Conservation (phyloP, 30 jellyfish, hydroid and myxozoan genomes). For the Hydra vulgaris region DNA sequence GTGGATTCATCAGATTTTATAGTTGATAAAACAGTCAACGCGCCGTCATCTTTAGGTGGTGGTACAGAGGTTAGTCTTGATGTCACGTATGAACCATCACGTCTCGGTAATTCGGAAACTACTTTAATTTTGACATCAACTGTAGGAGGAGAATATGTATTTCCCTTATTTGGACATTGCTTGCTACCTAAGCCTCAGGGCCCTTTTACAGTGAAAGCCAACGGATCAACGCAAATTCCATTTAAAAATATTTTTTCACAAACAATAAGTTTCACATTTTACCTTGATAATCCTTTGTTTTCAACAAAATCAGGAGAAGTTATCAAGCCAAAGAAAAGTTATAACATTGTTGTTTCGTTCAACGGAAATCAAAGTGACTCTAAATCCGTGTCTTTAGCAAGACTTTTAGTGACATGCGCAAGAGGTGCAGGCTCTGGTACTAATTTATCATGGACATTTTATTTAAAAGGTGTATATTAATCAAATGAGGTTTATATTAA, state of each 20-base stretch:
- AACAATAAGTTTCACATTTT: slow-evolving; percentile 77
- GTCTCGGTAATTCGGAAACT: slow-evolving; percentile 59
- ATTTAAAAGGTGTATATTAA: slow-evolving; percentile 57
- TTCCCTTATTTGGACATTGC: slow-evolving; percentile 91
- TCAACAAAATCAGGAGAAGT: slow-evolving; percentile 77
- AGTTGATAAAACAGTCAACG: slow-evolving; percentile 78
- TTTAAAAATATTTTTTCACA: slow-evolving; percentile 82
- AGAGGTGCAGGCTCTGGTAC: slow-evolving; percentile 59
- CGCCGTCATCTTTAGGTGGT: slow-evolving; percentile 95
- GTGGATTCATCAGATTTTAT: slow-evolving; percentile 67
- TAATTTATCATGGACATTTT: slow-evolving; percentile 70
- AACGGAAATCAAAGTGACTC: slow-evolving; percentile 94
- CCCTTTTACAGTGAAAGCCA: slow-evolving; percentile 87
- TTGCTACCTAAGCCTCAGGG: slow-evolving; percentile 92
- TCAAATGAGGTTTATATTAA: not conserved
- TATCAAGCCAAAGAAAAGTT: slow-evolving; percentile 79
- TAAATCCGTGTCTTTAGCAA: slow-evolving; percentile 81
- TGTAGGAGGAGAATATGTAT: slow-evolving; percentile 85
- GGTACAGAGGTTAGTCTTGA: slow-evolving; percentile 93
- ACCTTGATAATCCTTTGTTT: slow-evolving; percentile 70
- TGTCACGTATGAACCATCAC: slow-evolving; percentile 88
- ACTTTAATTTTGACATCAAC: slow-evolving; percentile 47
- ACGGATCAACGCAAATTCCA: slow-evolving; percentile 67
- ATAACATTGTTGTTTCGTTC: slow-evolving; percentile 65
- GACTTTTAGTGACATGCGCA: slow-evolving; percentile 69